Conservation (phyloP, 1,140 invertebrate species). For the Drosophila repletoides region DNA sequence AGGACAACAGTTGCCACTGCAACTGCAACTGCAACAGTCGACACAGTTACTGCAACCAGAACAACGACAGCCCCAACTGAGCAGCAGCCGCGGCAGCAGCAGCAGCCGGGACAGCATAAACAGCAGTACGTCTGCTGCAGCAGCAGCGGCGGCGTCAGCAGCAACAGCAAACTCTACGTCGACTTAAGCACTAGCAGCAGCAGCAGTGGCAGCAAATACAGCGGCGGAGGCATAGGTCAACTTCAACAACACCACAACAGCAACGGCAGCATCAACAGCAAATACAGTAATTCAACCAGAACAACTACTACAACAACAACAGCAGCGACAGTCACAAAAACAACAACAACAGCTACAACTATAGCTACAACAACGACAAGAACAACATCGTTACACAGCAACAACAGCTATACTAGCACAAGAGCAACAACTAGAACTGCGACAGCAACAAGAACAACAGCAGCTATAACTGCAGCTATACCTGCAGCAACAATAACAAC, state of each 20-base stretch:
- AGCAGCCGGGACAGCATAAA: not conserved
- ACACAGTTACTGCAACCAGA: slow-evolving; percentile 3
- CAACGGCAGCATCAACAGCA: not conserved
- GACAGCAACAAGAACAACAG: not conserved
- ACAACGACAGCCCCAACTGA: not conserved
- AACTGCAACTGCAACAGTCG: not conserved
- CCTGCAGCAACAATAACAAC: not conserved
- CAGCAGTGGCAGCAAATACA: slow-evolving; percentile 13
- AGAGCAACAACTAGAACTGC: not conserved
- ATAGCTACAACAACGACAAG: not conserved
- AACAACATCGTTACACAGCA: too few species aligned
- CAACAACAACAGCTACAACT: not conserved
- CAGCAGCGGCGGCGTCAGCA: slow-evolving; percentile 9
- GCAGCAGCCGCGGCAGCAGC: not conserved
- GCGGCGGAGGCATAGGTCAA: slow-evolving; percentile 2
- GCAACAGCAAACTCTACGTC: slow-evolving; percentile 10
- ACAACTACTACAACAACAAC: slow-evolving; percentile 2
- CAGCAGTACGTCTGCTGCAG: slow-evolving; percentile 9
- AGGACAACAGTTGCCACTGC: not conserved
- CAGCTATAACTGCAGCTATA: not conserved
- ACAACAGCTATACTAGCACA: not conserved
- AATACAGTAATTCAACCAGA: not conserved
- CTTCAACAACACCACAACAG: slow-evolving; percentile 8
- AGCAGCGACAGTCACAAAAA: slow-evolving; percentile 1
- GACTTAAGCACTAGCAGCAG: not conserved